Conservation (phyloP, 2,888 invertebrate genomes). For the Folsomia candida region DNA sequence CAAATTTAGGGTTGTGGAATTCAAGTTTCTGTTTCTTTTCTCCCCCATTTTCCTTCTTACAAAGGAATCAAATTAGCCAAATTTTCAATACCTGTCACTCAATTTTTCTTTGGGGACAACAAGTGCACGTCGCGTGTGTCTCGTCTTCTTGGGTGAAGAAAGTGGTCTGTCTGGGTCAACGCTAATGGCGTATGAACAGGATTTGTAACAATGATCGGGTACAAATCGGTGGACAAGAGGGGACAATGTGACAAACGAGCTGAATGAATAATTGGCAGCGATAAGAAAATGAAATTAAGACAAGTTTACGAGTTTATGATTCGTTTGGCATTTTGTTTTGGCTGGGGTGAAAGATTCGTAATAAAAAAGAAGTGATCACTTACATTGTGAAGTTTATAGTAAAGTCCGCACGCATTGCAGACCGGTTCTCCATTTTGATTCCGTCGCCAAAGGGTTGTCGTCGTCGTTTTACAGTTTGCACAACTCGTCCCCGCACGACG, state of each 20-base stretch:
- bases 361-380: too few species aligned
- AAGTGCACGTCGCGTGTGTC: background rate
- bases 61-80: constrained; percentile 3
- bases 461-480: constrained; percentile 61
- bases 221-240: background rate
- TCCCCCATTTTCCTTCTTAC: too few species aligned
- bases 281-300: too few species aligned
- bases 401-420: constrained; percentile 92
- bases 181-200: background rate
- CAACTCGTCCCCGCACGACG: constrained; percentile 73
- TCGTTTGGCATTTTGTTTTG: too few species aligned
- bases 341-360: too few species aligned
- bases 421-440: constrained; percentile 97
- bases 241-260: too few species aligned
- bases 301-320: too few species aligned
- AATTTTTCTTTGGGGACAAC: background rate
- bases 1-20: too few species aligned
- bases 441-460: constrained; percentile 64
- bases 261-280: too few species aligned
- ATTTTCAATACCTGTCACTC: background rate
- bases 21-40: too few species aligned
- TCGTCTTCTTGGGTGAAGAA: background rate
- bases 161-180: background rate
- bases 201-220: background rate
- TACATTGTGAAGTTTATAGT: constrained; percentile 97